These are phyloP conservation scores for Carposina sasakii DNA, from an alignment of 1,140 invertebrate species.

Conservation along the genomic window DNA sequence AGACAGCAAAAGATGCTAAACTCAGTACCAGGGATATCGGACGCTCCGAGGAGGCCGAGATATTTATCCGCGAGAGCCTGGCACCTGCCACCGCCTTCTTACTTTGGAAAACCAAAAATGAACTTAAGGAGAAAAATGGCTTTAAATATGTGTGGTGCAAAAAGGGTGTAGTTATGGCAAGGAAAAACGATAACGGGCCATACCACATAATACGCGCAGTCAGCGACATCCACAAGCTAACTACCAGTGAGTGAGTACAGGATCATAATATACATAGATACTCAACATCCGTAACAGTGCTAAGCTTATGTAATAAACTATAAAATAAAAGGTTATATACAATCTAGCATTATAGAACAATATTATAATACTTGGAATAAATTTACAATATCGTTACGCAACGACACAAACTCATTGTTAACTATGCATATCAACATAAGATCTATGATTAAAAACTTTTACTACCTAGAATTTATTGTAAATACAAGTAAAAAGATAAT, in stretches of 20 bases:
- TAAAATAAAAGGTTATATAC: no score
- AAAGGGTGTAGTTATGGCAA: background rate
- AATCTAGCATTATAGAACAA: no score
- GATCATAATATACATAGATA: no score
- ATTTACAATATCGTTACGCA: background rate
- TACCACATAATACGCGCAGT: background rate
- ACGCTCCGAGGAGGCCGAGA: background rate
- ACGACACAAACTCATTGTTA: background rate
- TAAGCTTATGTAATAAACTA: no score
- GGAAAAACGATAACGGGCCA: background rate
- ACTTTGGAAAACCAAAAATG: slow-evolving; percentile 5
- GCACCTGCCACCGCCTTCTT: slow-evolving; percentile 1
- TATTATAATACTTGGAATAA: slow-evolving; percentile 4
- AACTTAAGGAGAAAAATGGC: background rate
- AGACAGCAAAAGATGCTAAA: background rate
- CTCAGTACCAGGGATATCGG: background rate
- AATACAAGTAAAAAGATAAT: background rate
- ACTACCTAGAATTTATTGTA: background rate
- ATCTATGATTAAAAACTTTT: background rate
- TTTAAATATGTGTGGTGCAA: slow-evolving; percentile 7
- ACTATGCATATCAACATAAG: slow-evolving; percentile 4
- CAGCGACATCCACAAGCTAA: background rate
- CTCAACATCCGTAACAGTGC: no score
- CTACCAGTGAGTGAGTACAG: no score
- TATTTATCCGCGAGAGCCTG: background rate